Percentiles rank a stretch among this genome's conserved stretches.
Conservation (phyloP, 2,797 vertebrate species). For the Mormyrus proboscirostris region DNA sequence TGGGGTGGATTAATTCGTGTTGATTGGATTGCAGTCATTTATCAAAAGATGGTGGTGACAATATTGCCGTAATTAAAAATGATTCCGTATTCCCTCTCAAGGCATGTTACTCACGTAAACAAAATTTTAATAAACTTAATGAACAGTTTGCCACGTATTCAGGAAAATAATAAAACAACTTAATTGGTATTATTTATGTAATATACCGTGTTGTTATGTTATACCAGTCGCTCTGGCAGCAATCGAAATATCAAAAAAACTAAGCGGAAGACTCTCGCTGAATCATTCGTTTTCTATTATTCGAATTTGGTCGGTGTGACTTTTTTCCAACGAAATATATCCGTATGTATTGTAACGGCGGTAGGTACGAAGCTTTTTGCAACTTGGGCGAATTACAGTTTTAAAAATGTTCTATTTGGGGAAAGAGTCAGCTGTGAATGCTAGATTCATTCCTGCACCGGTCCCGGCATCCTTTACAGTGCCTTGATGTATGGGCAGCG, state of each 20-base stretch:
- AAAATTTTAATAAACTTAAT: constrained; percentile 15
- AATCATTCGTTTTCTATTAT: not conserved
- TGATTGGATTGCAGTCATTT: constrained; percentile 1
- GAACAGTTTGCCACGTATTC: not conserved
- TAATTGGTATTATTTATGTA: constrained; percentile 5
- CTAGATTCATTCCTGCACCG: constrained; percentile 56
- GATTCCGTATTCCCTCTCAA: not conserved
- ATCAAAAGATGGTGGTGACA: not conserved
- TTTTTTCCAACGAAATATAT: not conserved
- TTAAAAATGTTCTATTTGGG: constrained; percentile 25
- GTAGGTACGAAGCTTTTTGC: constrained; percentile 10
- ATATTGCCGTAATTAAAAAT: constrained; percentile 12
- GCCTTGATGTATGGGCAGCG: constrained; percentile 53
- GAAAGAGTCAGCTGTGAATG: constrained; percentile 30
- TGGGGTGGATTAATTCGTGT: not conserved
- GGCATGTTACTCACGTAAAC: constrained; percentile 14
- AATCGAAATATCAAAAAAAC: not conserved
- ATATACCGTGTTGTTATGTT: not conserved
- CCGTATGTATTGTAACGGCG: not conserved
- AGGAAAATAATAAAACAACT: constrained; percentile 17
- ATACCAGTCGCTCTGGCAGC: not conserved
- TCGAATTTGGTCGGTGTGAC: not conserved
- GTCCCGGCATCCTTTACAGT: constrained; percentile 32
- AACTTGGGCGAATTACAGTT: constrained; percentile 10
- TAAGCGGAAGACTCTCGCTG: not conserved